A percentile compares a stretch with the other conserved stretches of the same genome.
Conservation (phyloP, 2,888 invertebrate species). For the Hybos culiciformis region DNA sequence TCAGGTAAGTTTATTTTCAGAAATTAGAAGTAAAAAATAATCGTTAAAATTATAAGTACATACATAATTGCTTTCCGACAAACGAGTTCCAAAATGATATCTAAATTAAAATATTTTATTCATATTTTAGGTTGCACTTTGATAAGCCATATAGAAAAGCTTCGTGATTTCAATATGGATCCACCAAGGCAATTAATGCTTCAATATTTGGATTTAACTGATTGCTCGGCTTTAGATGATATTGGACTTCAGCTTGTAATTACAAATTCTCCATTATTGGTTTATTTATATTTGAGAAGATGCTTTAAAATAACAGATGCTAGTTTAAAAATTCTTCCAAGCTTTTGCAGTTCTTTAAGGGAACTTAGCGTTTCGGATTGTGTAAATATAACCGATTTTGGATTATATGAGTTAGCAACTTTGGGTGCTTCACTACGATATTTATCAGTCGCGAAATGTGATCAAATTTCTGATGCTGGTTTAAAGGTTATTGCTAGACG, state of each 20-base stretch:
- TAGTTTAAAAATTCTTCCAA: conserved; percentile 81
- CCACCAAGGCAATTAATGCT: conserved; percentile 55
- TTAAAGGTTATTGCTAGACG: conserved; percentile 72
- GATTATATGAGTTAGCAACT: conserved; percentile 77
- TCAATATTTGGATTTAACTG: conserved; percentile 81
- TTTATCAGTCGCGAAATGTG: conserved; percentile 87
- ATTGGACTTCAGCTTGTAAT: conserved; percentile 70
- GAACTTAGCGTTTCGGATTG: conserved; percentile 88
- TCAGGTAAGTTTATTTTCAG: conserved; percentile 46
- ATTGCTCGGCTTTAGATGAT: conserved; percentile 74
- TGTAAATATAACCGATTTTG: conserved; percentile 76
- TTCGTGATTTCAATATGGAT: conserved; percentile 57
- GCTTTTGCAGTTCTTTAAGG: conserved; percentile 69
- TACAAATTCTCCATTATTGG: conserved; percentile 73
- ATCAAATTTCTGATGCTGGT: conserved; percentile 81
- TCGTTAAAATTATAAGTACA: no score
- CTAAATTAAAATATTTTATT: neutral
- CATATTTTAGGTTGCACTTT: conserved; percentile 47
- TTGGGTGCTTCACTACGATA: conserved; percentile 80
- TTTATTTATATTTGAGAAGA: conserved; percentile 74
- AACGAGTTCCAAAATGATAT: no score
- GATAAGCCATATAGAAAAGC: no score
- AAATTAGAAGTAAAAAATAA: neutral
- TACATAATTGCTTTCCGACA: no score
- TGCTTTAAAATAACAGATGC: conserved; percentile 86